These are phyloP conservation scores for Phortica variegata DNA, from an alignment of 1,140 invertebrate species.

Conservation along the genomic window DNA sequence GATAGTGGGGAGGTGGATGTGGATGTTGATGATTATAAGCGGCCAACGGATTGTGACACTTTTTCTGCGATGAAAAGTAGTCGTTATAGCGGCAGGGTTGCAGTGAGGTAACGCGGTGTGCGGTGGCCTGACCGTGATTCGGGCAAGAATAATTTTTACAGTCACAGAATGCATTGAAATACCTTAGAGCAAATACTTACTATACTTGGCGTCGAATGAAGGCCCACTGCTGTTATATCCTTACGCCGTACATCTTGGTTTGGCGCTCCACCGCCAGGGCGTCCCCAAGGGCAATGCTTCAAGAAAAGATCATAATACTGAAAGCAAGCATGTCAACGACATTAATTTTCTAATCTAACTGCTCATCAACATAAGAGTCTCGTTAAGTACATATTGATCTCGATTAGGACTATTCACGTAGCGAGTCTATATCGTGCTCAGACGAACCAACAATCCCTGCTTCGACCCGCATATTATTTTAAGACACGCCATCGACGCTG, in stretches of 20 bases:
- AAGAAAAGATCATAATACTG: constrained; percentile 58
- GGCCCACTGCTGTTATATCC: constrained; percentile 58
- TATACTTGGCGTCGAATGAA: constrained; percentile 58
- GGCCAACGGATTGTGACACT: constrained; percentile 36
- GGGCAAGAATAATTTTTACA: not conserved
- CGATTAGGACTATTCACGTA: no score
- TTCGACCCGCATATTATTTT: no score
- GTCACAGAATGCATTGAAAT: not conserved
- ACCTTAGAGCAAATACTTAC: constrained; percentile 21
- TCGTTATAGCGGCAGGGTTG: constrained; percentile 51
- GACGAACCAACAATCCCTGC: no score
- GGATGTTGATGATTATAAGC: constrained; percentile 32
- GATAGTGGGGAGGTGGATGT: constrained; percentile 9
- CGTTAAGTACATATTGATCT: no score
- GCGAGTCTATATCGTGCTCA: no score
- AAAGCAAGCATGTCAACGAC: no score
- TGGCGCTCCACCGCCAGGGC: constrained; percentile 53
- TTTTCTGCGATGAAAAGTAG: constrained; percentile 45
- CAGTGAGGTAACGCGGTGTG: constrained; percentile 39
- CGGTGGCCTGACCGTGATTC: constrained; percentile 24
- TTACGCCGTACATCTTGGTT: constrained; percentile 57
- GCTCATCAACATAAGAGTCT: no score
- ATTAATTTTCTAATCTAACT: no score
- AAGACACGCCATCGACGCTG: no score
- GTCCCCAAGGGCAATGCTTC: constrained; percentile 59